Percentiles rank a stretch among this genome's conserved stretches.
phyloP scores from a whole-genome alignment of 2,888 invertebrate species.

The Leptinotarsa tumamoca region DNA sequence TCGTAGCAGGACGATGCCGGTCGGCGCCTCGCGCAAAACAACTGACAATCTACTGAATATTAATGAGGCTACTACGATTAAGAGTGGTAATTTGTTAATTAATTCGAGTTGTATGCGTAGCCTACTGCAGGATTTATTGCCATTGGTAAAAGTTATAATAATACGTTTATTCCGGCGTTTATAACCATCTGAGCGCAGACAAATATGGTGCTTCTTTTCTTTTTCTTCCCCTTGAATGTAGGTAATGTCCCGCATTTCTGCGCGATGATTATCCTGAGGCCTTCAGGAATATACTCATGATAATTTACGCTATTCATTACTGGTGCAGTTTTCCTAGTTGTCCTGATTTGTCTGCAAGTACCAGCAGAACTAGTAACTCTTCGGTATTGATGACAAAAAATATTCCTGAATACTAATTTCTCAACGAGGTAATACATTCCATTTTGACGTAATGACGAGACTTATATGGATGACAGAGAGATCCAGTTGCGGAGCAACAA shows the following conservation, averaged over 20 bases:
- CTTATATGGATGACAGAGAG: too few species aligned
- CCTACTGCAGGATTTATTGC: conserved; percentile 35
- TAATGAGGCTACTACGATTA: conserved; percentile 58
- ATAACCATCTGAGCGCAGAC: conserved; percentile 20
- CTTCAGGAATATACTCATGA: background rate
- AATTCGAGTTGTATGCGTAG: conserved; percentile 52
- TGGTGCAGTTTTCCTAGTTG: background rate
- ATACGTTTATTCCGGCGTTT: conserved; percentile 31
- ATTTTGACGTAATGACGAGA: too few species aligned
- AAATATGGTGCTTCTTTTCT: background rate
- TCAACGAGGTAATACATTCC: too few species aligned
- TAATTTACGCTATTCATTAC: conserved; percentile 1
- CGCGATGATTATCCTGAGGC: background rate
- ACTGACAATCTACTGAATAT: conserved; percentile 58
- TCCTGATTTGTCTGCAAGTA: conserved; percentile 23
- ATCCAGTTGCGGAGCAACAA: too few species aligned
- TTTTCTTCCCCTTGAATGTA: conserved; percentile 2
- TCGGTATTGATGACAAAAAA: background rate
- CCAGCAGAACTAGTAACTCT: conserved; percentile 19
- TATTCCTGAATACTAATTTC: too few species aligned
- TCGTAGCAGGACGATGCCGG: conserved; percentile 32
- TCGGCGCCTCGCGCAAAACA: conserved; percentile 57
- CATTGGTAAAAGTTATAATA: conserved; percentile 29
- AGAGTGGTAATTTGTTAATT: conserved; percentile 61
- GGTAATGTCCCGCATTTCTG: conserved; percentile 26